Conservation (phyloP, 2,113 vertebrate species). For the Gasterosteus aculeatus region DNA sequence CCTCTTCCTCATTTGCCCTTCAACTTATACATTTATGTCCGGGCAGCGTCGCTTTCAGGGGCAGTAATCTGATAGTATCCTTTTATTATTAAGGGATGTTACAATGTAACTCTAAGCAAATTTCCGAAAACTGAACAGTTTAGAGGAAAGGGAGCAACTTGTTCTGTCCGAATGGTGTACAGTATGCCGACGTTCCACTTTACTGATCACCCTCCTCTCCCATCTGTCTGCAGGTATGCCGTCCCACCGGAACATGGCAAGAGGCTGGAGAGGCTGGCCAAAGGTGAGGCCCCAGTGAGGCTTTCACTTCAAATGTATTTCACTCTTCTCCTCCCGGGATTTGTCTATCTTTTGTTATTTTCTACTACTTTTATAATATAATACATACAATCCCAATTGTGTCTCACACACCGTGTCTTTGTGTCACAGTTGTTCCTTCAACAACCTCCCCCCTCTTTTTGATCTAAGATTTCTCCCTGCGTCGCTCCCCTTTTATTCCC, state of each 20-base stretch:
- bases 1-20: not conserved
- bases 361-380: not conserved
- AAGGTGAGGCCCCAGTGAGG: slow-evolving; percentile 82
- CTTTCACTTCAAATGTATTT: slow-evolving; percentile 1
- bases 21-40: not conserved
- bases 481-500: slow-evolving; percentile 5
- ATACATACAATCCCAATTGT: too few relatives aligned
- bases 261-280: slow-evolving; percentile 92
- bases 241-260: slow-evolving; percentile 97
- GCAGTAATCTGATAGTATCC: not conserved
- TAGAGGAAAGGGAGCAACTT: not conserved
- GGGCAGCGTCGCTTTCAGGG: not conserved
- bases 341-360: too few relatives aligned
- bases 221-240: slow-evolving; percentile 85
- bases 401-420: not conserved
- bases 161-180: not conserved
- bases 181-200: not conserved
- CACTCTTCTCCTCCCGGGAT: not conserved
- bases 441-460: slow-evolving; percentile 4
- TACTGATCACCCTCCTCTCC: slow-evolving; percentile 9
- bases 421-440: not conserved
- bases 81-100: slow-evolving; percentile 5
- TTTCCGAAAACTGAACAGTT: not conserved
- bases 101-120: not conserved
- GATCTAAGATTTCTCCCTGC: slow-evolving; percentile 14